Conservation (phyloP, 2,113 vertebrate species). For the Eulacestoma nigropectus region DNA sequence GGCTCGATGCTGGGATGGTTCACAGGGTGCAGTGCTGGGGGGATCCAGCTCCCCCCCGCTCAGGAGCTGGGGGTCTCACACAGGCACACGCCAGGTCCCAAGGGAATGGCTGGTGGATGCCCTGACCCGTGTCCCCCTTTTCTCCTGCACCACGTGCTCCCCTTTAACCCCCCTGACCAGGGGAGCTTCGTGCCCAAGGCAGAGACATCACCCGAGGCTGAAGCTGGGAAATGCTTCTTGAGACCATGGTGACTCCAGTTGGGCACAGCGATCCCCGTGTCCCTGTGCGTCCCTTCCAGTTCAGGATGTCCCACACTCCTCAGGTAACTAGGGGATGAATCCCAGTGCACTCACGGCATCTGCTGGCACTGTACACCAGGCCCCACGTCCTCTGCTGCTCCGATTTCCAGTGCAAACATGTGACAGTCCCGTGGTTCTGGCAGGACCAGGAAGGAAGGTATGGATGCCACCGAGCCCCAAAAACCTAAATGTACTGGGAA, state of each 20-base stretch:
- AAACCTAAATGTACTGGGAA: neutral
- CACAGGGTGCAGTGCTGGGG: neutral
- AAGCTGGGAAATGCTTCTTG: accelerated
- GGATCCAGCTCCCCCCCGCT: no score
- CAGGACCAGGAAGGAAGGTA: neutral
- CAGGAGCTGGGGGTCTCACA: neutral
- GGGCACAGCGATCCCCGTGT: neutral
- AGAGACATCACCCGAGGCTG: neutral
- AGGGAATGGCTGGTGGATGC: neutral
- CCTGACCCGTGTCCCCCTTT: neutral
- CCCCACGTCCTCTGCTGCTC: accelerated
- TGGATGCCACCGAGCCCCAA: accelerated
- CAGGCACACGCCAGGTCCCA: neutral
- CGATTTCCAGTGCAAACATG: accelerated
- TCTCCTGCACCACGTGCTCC: neutral
- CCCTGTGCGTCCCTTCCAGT: accelerated
- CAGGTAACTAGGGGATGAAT: neutral
- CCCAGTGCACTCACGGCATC: neutral
- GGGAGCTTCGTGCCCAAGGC: accelerated
- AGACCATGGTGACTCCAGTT: neutral
- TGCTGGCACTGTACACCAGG: no score
- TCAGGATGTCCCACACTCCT: accelerated
- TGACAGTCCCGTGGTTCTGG: accelerated
- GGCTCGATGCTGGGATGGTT: accelerated
- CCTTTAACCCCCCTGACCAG: accelerated